Conservation (phyloP, 2,797 vertebrate species). For the Silurus lanzhouensis region DNA sequence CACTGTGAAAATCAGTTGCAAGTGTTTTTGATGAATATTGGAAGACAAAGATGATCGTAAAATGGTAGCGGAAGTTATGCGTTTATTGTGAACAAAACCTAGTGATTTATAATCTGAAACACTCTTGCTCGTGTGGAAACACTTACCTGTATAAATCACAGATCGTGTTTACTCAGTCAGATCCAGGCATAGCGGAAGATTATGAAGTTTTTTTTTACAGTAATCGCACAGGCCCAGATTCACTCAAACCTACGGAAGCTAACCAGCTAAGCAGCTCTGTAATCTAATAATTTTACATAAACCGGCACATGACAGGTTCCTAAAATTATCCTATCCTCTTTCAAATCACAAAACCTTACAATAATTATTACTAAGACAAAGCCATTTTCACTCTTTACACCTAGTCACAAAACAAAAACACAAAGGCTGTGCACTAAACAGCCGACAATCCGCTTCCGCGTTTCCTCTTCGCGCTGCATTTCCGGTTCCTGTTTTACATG, state of each 20-base stretch:
- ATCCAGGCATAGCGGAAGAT: neutral
- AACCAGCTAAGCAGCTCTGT: neutral
- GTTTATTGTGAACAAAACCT: neutral
- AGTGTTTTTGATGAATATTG: neutral
- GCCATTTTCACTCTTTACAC: neutral
- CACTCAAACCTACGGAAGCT: neutral
- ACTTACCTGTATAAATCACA: neutral
- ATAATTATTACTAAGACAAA: neutral
- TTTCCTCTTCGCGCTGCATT: neutral
- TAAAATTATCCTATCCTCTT: neutral
- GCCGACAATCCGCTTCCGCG: neutral
- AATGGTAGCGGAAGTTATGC: neutral
- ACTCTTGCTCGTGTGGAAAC: too few species aligned
- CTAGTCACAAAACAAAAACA: slow-evolving; percentile 1
- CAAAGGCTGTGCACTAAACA: neutral
- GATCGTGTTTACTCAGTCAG: neutral
- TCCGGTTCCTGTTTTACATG: slow-evolving; percentile 16
- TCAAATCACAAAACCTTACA: neutral
- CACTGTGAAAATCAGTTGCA: neutral
- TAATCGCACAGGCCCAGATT: neutral
- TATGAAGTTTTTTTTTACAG: neutral
- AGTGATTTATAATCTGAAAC: too few species aligned
- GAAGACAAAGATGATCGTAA: neutral
- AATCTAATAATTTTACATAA: neutral
- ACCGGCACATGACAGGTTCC: neutral